Conservation (phyloP, 2,888 invertebrate species). For the Notodonta dromedarius region DNA sequence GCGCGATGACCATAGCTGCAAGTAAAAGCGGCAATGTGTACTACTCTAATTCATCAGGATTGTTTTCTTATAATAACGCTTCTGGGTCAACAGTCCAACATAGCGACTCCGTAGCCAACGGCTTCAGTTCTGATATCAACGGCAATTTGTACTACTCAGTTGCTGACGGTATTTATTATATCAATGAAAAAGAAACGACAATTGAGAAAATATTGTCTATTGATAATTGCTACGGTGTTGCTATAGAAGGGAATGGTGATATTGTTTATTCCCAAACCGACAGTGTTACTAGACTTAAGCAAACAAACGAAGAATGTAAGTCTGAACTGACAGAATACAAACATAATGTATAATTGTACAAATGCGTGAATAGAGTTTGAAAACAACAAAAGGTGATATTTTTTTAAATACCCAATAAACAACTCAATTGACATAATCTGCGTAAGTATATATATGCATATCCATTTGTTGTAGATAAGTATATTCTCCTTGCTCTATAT, state of each 20-base stretch:
- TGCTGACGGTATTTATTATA: constrained; percentile 36
- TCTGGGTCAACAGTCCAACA: constrained; percentile 10
- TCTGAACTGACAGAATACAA: constrained; percentile 1
- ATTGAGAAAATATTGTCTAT: constrained; percentile 25
- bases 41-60: constrained; percentile 51
- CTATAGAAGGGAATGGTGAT: constrained; percentile 42
- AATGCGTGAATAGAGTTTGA: too few species aligned
- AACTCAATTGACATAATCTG: too few species aligned
- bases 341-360: neutral
- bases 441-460: too few species aligned
- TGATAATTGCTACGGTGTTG: constrained; percentile 36
- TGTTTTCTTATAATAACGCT: constrained; percentile 38
- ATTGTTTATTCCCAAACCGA: constrained; percentile 45
- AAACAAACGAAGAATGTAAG: constrained; percentile 25
- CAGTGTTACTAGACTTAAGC: constrained; percentile 44
- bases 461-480: too few species aligned
- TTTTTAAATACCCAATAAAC: too few species aligned
- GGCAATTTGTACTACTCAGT: constrained; percentile 49
- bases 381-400: too few species aligned
- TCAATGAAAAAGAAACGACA: constrained; percentile 21
- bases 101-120: constrained; percentile 36
- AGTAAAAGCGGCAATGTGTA: constrained; percentile 40
- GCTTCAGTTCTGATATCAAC: constrained; percentile 42
- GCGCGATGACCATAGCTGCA: constrained; percentile 42
- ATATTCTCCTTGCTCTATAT: too few species aligned